Evolutionary conservation across 1,140 invertebrate species (phyloP).

Genomic region (Drosophila dunni): DNA sequence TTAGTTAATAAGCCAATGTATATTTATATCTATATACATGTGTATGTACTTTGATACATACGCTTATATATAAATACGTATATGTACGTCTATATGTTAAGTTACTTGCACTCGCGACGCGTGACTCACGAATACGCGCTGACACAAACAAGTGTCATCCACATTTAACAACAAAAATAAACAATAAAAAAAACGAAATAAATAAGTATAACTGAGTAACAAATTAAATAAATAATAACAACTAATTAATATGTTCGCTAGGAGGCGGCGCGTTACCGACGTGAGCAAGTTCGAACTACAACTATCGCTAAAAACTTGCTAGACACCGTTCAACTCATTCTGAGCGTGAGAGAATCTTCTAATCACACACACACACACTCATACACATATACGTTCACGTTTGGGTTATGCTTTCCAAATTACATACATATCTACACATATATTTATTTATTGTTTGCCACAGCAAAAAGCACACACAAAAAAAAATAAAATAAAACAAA

Average conservation of each 20-base stretch:
- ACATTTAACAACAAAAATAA: constrained; percentile 16
- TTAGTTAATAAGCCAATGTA: constrained; percentile 16
- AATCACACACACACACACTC: constrained; percentile 39
- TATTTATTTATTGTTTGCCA: constrained; percentile 53
- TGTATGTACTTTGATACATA: constrained; percentile 18
- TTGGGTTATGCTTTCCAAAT: constrained; percentile 49
- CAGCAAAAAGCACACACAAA: constrained; percentile 47
- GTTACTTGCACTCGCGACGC: constrained; percentile 42
- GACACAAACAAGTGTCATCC: constrained; percentile 52
- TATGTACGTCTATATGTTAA: constrained; percentile 7
- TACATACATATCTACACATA: constrained; percentile 35
- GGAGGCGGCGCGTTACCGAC: constrained; percentile 45
- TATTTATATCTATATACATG: constrained; percentile 16
- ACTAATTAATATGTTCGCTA: constrained; percentile 35
- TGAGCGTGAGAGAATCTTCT: constrained; percentile 59
- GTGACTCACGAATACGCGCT: constrained; percentile 40
- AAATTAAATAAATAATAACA: constrained; percentile 46
- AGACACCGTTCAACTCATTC: constrained; percentile 33
- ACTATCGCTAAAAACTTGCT: constrained; percentile 50
- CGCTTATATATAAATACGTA: constrained; percentile 6
- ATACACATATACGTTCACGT: neutral
- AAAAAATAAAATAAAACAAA: constrained; percentile 41
- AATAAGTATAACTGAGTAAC: constrained; percentile 10
- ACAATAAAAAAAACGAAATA: constrained; percentile 15
- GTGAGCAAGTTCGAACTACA: constrained; percentile 54